A percentile compares a stretch with the other conserved stretches of the same genome.
Conservation (phyloP, 2,113 vertebrate species). For the Glaucidium brasilianum region DNA sequence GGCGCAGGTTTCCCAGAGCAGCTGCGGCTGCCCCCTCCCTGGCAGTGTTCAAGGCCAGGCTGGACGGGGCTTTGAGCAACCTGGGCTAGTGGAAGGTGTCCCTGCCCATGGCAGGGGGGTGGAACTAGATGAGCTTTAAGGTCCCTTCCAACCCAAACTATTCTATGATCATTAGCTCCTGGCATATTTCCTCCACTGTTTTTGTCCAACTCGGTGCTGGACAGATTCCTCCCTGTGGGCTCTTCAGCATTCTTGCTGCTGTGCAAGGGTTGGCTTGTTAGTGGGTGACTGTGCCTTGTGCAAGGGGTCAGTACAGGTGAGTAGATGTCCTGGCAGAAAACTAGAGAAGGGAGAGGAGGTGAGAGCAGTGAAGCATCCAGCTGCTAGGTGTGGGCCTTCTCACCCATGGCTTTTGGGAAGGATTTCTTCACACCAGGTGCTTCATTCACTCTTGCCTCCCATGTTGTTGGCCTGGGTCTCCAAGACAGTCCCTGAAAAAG, state of each 20-base stretch:
- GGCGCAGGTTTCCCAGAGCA: no score
- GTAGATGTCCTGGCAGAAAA: neutral
- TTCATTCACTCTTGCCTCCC: neutral
- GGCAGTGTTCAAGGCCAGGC: no score
- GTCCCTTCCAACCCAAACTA: no score
- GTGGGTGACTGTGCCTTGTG: neutral
- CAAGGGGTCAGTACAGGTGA: neutral
- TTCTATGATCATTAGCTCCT: neutral
- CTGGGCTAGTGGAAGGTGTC: no score
- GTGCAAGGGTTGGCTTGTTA: neutral
- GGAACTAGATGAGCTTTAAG: no score
- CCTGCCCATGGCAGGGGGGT: no score
- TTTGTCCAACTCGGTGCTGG: neutral
- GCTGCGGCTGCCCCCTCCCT: no score
- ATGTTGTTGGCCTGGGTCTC: neutral
- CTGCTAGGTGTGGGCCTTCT: neutral
- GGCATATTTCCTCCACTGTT: neutral
- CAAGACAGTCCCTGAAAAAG: neutral
- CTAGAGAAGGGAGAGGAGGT: neutral
- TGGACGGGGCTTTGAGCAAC: no score
- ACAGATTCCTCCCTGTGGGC: neutral
- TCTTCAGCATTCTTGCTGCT: neutral
- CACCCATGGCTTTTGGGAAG: neutral
- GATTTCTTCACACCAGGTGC: neutral
- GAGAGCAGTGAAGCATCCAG: neutral